Percentiles rank a stretch among this genome's conserved stretches.
Evolutionary conservation across 1,140 invertebrate species (phyloP).

Genomic region (Drosophila mojavensis): DNA sequence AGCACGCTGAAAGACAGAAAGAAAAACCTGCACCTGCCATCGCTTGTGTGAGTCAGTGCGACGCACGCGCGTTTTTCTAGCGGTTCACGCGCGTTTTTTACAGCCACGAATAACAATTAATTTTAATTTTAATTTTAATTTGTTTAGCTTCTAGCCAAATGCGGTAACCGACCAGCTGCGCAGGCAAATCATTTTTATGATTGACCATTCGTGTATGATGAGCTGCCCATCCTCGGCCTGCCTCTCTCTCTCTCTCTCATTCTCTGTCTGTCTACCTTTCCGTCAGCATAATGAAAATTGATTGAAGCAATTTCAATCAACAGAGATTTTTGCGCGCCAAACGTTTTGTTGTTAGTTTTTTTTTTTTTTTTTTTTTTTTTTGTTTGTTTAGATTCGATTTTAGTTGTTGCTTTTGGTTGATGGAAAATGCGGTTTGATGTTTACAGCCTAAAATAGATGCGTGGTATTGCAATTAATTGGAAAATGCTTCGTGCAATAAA

Average conservation of each 20-base stretch:
- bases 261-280: too few species aligned
- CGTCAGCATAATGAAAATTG: slow-evolving; percentile 63
- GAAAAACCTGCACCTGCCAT: slow-evolving; percentile 5
- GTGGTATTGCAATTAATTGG: slow-evolving; percentile 65
- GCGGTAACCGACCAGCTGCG: slow-evolving; percentile 7
- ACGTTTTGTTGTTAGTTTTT: slow-evolving; percentile 55
- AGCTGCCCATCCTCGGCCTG: not conserved
- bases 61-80: slow-evolving; percentile 30
- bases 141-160: slow-evolving; percentile 42
- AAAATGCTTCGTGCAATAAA: slow-evolving; percentile 65
- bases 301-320: slow-evolving; percentile 72
- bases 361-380: slow-evolving; percentile 9
- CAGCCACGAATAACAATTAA: slow-evolving; percentile 69
- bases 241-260: not conserved
- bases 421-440: slow-evolving; percentile 57
- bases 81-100: slow-evolving; percentile 51
- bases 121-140: slow-evolving; percentile 64
- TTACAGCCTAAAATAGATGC: slow-evolving; percentile 57
- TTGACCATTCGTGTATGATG: slow-evolving; percentile 13
- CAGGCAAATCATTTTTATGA: slow-evolving; percentile 16
- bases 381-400: slow-evolving; percentile 9
- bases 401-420: slow-evolving; percentile 15
- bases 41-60: slow-evolving; percentile 13
- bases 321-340: slow-evolving; percentile 14
- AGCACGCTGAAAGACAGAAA: slow-evolving; percentile 9